These are phyloP conservation scores for Xiphophorus hellerii DNA, from an alignment of 2,113 vertebrate species.

Conservation along the genomic window DNA sequence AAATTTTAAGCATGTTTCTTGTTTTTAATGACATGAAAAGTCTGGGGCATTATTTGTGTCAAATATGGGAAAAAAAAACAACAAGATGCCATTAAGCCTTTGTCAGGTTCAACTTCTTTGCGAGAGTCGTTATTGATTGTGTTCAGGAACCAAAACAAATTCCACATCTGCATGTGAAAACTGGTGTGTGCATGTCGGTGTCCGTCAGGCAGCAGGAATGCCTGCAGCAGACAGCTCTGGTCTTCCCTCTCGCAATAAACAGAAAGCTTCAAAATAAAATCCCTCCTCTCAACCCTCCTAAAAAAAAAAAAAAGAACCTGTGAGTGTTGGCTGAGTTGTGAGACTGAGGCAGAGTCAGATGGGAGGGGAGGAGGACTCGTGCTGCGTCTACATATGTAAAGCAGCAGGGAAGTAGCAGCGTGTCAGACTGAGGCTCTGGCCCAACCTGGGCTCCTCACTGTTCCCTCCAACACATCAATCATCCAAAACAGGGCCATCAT, in stretches of 20 bases:
- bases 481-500: slow-evolving; percentile 77
- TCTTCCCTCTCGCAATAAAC: slow-evolving; percentile 33
- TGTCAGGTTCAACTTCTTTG: background rate
- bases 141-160: background rate
- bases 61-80: no score
- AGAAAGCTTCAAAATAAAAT: slow-evolving; percentile 49
- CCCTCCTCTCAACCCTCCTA: background rate
- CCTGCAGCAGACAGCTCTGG: slow-evolving; percentile 1
- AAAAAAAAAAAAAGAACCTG: slow-evolving; percentile 38
- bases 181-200: no score
- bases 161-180: background rate
- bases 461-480: slow-evolving; percentile 79
- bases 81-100: background rate
- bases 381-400: slow-evolving; percentile 85
- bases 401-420: slow-evolving; percentile 78
- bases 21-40: no score
- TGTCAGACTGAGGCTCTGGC: slow-evolving; percentile 78
- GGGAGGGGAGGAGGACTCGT: slow-evolving; percentile 71
- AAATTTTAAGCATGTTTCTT: no score
- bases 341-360: slow-evolving; percentile 62
- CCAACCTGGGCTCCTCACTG: slow-evolving; percentile 76
- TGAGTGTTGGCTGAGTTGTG: slow-evolving; percentile 49
- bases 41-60: no score
- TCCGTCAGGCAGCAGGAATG: slow-evolving; percentile 23
- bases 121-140: background rate